Base-by-base conservation (phyloP, 2,113 vertebrate genomes). In the Argyrosomus japonicus region DNA sequence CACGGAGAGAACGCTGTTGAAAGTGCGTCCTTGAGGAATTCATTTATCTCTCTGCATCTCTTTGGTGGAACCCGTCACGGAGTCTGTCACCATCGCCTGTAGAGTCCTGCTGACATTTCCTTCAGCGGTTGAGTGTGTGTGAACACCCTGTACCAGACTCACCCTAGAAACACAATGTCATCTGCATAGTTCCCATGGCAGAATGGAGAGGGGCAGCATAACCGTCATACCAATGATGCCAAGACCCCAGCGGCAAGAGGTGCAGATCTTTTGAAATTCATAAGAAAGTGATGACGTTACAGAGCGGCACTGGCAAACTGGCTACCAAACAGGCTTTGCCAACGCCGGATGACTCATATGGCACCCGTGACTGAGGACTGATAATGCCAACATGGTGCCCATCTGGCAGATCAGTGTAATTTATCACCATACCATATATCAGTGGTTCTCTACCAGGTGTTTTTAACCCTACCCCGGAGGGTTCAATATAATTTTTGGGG, bases 31-130 rank as follows among this genome's bases (percentile, higher is more conserved):
- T 91, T 85, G 43, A 90, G 75, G 81, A 89, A 88, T 89, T 85
- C 72, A 68, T 87, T 91, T 87, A 85, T 93, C 91, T 91, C 65
- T 68, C 65, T 23, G 48, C 32, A 45, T 80, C 54, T 61, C 77
- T 83, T 81, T 65, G 76, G 50, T 74, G 84, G 58, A 88, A 79
- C 62, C 64, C 3, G 53, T 79, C 85, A 79, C 19, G n/a, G 81
- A 77, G 75, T 92, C 72, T 83, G 81, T 94, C 91, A 86, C 78
- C 71, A 47, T 80, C 74, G 65, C 89, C 77, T 85, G 57, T 25
- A 79, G 84, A 71, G 82, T 72, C 82, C 81, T 48, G 90, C 75
- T 94, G 93, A 95, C 92, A 93, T 91, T 89, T 91, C 91, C 90
- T 90, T 95, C 93, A 93, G 88, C 93, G 47, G 69, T 48, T 64